Base-by-base conservation (phyloP, 1,140 invertebrate genomes). In the Drosophila ironensis region DNA sequence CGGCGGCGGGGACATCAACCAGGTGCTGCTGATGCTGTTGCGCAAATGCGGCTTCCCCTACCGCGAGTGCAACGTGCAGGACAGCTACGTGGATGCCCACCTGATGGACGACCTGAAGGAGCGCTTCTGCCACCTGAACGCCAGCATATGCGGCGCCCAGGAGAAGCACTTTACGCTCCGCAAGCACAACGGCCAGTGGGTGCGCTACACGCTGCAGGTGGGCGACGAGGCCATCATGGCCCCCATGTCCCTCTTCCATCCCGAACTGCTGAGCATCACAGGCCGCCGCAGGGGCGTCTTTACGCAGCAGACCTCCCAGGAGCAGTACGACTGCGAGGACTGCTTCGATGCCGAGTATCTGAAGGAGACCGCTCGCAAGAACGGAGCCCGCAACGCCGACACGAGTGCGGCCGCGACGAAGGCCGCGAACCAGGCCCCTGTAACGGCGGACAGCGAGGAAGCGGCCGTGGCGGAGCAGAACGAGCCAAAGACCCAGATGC, bases 191-290 rank as follows among this genome's bases (percentile, higher is more conserved):
- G 72, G 76, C 1, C 69, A 87, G 22, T 80, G 72, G 50, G 92
- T 94, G 45, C 94, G 95, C 68, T 98, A 96, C 87, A 95, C 94
- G 0, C 91, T 94, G 12, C 92, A 97, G 92, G 93, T 98, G 24
- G 97, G 96, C 1, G 97, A 98, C 91, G 97, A 99, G 90, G 95
- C 95, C 81, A 94, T 98, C n/a, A 93, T 98, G 51, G 96, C 97
- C 12, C 96, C 97, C 0, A 88, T 98, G 3, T 94, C 95, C 63
- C 90, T 98, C 28, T 98, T 98, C 87, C 94, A 95, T 87, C 97
- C 97, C 1, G 97, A 98, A 90, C 90, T 98, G 46, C 93, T 98
- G 19, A 95, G 94, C 78, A 93, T 98, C 2, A 97, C 96, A 2
- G 97, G 96, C 3, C 86, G 72, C 28, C 25, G 50, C 4, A 71